Evolutionary conservation across 1,140 invertebrate genomes (phyloP), one percentile per base, ranked within the genome.

Genomic region (Sitophilus oryzae): DNA sequence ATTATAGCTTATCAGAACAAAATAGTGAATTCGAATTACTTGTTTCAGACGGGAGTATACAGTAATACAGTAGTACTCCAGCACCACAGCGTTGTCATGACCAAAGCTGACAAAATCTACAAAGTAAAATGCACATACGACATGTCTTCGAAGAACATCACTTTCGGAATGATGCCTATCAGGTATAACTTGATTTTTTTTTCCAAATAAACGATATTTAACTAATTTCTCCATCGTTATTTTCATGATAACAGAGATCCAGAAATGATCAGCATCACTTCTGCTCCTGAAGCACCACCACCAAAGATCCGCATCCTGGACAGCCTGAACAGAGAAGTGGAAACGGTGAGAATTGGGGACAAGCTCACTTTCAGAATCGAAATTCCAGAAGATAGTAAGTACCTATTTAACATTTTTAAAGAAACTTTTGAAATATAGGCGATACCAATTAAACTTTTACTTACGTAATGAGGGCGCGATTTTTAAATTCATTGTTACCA

Each of bases 151-250:
- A 91, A 93, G 77, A 96, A 96, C 71, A 93, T 96, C 54, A 94
- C 92, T 8, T 96, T 95, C 75, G 92, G 92, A 74, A 94, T 95
- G 91, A 92, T 95, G 86, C 91, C 92, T 46, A 93, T 96, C 70
- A 85, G 87, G 83, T 87, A 72, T 37, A 52, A n/a, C n/a, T n/a
- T n/a, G n/a, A n/a, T n/a, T n/a, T n/a, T n/a, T n/a, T n/a, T n/a
- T n/a, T n/a, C n/a, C n/a, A n/a, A n/a, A n/a, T n/a, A 37, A 46
- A 15, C 30, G 10, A 25, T n/a, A 4, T 25, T 25, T 25, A 25
- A 25, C 8, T 20, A 22, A 4, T 6, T 42, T 20, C 6, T 5
- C 9, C 40, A 42, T 20, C n/a, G 10, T 25, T 51, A 42, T 55
- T n/a, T 21, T 55, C 20, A n/a, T 34, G 36, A 35, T 66, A 54